A percentile compares a stretch with the other conserved stretches of the same genome.
These are phyloP conservation scores for Oophaga sylvatica DNA, from an alignment of 2,797 vertebrate genomes.

Conservation along the genomic window DNA sequence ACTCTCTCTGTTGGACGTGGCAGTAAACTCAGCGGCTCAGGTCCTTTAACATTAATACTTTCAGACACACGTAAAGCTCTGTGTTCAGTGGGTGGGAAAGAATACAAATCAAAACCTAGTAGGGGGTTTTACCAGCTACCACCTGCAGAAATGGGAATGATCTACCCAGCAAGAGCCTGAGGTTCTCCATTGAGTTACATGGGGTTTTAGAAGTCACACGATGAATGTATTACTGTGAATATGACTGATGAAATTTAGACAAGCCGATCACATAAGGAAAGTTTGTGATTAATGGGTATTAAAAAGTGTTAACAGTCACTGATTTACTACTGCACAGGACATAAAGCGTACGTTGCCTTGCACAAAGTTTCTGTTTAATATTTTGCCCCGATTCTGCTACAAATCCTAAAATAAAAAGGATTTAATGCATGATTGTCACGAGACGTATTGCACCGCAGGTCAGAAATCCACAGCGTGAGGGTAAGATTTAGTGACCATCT, in stretches of 20 bases:
- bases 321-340: no score
- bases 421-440: no score
- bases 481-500: no score
- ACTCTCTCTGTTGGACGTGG: background rate
- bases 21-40: background rate
- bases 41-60: background rate
- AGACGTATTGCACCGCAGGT: no score
- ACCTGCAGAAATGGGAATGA: background rate
- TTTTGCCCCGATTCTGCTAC: no score
- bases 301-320: no score
- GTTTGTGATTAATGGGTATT: no score
- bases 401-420: no score
- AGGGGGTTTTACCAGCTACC: background rate
- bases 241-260: background rate
- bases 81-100: background rate
- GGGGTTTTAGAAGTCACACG: background rate
- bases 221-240: background rate
- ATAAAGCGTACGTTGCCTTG: no score
- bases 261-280: no score
- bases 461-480: no score
- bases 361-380: no score
- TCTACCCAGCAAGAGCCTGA: background rate
- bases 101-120: background rate
- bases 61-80: background rate
- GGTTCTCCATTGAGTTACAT: background rate